Percentiles rank a stretch among this genome's conserved stretches.
Conservation (phyloP, 2,888 invertebrate genomes). For the Noctua janthe region DNA sequence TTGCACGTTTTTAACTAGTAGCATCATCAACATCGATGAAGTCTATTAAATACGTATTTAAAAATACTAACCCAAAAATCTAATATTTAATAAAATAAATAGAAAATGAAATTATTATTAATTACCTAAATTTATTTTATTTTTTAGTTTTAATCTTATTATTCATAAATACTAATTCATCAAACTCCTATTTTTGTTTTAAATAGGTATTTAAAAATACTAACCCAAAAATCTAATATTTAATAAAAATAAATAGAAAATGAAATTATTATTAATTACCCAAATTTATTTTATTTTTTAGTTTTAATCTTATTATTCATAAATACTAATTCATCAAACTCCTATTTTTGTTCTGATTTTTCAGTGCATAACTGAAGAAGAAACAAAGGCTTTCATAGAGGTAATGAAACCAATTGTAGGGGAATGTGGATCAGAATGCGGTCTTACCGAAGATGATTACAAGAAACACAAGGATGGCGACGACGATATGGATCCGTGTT, state of each 20-base stretch:
- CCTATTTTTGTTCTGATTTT: background rate
- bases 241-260: no score
- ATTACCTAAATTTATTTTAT: no score
- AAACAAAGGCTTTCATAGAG: conserved; percentile 2
- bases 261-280: no score
- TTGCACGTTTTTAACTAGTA: background rate
- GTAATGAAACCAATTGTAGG: conserved; percentile 18
- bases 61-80: background rate
- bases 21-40: background rate
- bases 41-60: background rate
- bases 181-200: background rate
- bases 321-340: background rate
- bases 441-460: conserved; percentile 27
- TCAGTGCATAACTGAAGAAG: conserved; percentile 38
- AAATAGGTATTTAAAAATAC: background rate
- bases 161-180: background rate
- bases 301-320: background rate
- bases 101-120: no score
- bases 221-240: background rate
- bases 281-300: no score
- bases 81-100: background rate
- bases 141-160: no score
- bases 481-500: conserved; percentile 29
- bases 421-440: conserved; percentile 33
- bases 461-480: conserved; percentile 5